Evolutionary conservation across 2,888 invertebrate species (phyloP).

Genomic region (Meliscaeva auricollis): DNA sequence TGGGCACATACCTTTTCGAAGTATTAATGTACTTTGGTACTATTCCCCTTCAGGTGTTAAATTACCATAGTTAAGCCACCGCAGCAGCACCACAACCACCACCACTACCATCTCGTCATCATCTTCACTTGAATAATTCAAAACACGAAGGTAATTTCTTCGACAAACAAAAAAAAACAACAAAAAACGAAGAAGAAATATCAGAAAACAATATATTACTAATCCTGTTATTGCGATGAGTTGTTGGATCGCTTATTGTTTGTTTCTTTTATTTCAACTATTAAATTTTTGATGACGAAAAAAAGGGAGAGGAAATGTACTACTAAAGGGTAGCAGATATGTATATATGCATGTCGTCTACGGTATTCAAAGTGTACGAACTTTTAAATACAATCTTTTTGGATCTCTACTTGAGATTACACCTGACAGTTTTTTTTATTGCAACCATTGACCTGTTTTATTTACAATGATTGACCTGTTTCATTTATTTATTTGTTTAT

Average conservation of each 20-base stretch:
- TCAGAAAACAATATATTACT: too few relatives aligned
- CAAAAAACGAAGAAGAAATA: constrained; percentile 16
- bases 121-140: constrained; percentile 55
- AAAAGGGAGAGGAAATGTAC: constrained; percentile 17
- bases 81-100: constrained; percentile 16
- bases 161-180: constrained; percentile 26
- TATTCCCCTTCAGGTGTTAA: constrained; percentile 69
- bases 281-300: constrained; percentile 4
- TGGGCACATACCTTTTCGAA: constrained; percentile 23
- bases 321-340: background rate
- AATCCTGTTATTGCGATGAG: constrained; percentile 52
- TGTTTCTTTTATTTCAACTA: constrained; percentile 11
- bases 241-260: constrained; percentile 50
- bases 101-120: constrained; percentile 6
- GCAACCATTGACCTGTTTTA: too few relatives aligned
- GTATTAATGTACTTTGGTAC: constrained; percentile 44
- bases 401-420: too few relatives aligned
- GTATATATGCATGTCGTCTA: too few relatives aligned
- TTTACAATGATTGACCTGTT: too few relatives aligned
- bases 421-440: too few relatives aligned
- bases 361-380: background rate
- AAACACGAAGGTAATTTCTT: constrained; percentile 69
- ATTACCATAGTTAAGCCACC: constrained; percentile 71
- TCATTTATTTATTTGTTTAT: too few relatives aligned
- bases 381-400: too few relatives aligned